Evolutionary conservation across 2,888 invertebrate species (phyloP).

Genomic region (Nesidiocoris tenuis): DNA sequence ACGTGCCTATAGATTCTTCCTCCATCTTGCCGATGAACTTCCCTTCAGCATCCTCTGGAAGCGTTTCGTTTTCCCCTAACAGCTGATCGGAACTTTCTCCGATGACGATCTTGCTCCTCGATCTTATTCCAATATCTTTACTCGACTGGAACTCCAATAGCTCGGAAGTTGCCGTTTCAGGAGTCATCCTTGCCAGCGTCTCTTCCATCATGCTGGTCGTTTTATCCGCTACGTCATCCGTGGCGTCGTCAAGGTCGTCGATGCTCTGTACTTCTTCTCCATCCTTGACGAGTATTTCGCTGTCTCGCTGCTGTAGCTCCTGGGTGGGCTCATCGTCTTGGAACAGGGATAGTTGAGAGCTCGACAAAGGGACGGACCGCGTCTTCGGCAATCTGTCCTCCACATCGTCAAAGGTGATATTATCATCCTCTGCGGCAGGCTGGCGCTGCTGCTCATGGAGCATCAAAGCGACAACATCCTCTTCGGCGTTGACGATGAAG

Average conservation of each 20-base stretch:
- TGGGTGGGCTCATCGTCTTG: not conserved
- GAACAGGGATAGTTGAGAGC: conserved; percentile 24
- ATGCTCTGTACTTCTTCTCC: conserved; percentile 4
- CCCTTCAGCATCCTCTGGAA: not conserved
- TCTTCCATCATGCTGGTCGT: not conserved
- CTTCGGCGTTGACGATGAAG: conserved; percentile 17
- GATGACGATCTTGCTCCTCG: not conserved
- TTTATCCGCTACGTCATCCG: not conserved
- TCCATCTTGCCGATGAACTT: not conserved
- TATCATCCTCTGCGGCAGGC: not conserved
- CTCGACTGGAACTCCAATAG: conserved; percentile 1
- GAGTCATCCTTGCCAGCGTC: not conserved
- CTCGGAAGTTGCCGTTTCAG: not conserved
- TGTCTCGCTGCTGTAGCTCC: not conserved
- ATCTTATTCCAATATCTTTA: conserved; percentile 6
- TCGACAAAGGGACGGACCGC: conserved; percentile 10
- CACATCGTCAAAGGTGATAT: not conserved
- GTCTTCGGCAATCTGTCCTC: conserved; percentile 16
- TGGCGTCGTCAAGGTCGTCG: not conserved
- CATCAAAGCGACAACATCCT: conserved; percentile 34
- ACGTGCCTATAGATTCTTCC: not conserved
- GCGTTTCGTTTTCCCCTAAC: not conserved
- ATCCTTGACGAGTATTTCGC: not conserved
- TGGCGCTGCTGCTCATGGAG: conserved; percentile 15
- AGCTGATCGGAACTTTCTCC: not conserved